Evolutionary conservation across 2,797 vertebrate species (phyloP), one percentile per base, ranked within the genome.

Genomic region (Poeciliopsis presidionis): DNA sequence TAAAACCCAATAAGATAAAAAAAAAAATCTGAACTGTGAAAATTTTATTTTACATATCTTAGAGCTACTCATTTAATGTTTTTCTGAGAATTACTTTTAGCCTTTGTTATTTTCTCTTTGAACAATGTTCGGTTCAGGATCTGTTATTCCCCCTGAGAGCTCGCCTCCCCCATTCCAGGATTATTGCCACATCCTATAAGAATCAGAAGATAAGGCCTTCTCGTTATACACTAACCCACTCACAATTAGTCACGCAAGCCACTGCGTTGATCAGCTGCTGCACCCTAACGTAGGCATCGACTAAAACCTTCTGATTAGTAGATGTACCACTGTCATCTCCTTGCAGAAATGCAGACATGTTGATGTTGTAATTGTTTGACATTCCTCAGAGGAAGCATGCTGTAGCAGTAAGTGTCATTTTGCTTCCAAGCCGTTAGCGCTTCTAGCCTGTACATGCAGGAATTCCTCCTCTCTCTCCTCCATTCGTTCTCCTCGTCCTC

Each of bases 381-480:
- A 78, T 76, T 76, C 47, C 36, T 59, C 49, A 30, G 39, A 74
- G 39, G 33, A 86, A 72, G 81, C 79, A 78, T 2, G 51, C 39
- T 88, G 79, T 33, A 82, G 70, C 77, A 57, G 72, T 20, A 16
- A 65, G 63, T 43, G 14, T 36, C 41, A 79, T 51, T 74, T 46
- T 63, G 51, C 63, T 51, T 51, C 28, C 30, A 43, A 78, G 63
- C 33, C 67, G 69, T 81, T 63, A 59, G n/a, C 75, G 71, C 36
- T 75, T 28, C 92, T 76, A 80, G 92, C 90, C 87, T 47, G 39
- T 72, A 90, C 92, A 90, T 3, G 92, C 81, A 82, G 33, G 79
- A 83, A 91, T 93, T 89, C 89, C 81, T 89, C 75, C 72, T 79
- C 5, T 3, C 61, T 39, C 13, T 41, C 43, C 63, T 55, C 67